Evolutionary conservation across 2,113 vertebrate species (phyloP), one percentile per base, ranked within the genome.

Genomic region (Maylandia zebra): DNA sequence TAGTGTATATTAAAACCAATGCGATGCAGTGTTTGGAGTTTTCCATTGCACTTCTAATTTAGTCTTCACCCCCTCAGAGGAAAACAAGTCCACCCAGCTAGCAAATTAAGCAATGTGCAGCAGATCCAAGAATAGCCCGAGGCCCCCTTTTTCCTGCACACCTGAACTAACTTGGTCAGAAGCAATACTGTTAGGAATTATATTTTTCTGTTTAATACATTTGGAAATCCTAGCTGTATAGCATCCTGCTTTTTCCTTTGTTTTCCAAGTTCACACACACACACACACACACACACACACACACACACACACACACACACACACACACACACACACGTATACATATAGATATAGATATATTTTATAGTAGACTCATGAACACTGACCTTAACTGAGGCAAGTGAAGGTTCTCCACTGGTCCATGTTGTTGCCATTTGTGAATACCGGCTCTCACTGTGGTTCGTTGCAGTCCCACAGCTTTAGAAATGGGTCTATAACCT

Each of bases 81-180:
- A 59, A 59, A 30, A 59, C 27, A 59, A 59, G 56, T 59, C 56
- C 56, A 59, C 27, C 27, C 56, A 59, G 27, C 56, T 59, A 59
- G 56, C 56, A 59, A 59, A 59, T 59, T 59, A 59, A 59, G 56
- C 27, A 59, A 10, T 30, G 56, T 59, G 56, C 56, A 59, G 56
- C 56, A 59, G 56, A 32, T 59, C 56, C 0, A 32, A 59, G 56
- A 59, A 30, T 30, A 30, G 3, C 56, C 56, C 6, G 56, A 32
- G 56, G 56, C 56, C 27, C 43, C 56, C 56, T 59, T 59, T 3
- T 2, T 0, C 56, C 56, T 59, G 27, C 56, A 59, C 56, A 59
- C 27, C 27, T 32, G 27, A 59, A 30, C 27, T 6, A 59, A 59
- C 8, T 9, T 59, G 13, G 27, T 59, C 56, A 59, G 56, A 59